A percentile compares a stretch with the other conserved stretches of the same genome.
Conservation (phyloP, 2,797 vertebrate species). For the Girardinus metallicus region DNA sequence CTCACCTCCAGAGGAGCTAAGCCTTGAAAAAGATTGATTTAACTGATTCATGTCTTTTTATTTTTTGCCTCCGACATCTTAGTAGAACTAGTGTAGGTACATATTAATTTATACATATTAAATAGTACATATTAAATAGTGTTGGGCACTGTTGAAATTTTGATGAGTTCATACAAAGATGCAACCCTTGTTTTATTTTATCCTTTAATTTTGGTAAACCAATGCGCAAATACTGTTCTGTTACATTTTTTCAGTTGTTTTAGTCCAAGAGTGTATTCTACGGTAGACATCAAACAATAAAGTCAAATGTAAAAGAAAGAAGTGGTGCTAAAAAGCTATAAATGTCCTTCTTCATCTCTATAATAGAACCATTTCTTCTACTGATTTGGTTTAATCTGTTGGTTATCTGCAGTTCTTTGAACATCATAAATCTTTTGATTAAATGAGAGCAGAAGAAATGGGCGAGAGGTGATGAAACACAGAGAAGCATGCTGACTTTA, state of each 20-base stretch:
- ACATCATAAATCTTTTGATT: not conserved
- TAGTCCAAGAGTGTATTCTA: not conserved
- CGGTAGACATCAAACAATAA: not conserved
- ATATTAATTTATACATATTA: too few relatives aligned
- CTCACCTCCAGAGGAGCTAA: too few relatives aligned
- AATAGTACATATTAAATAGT: too few relatives aligned
- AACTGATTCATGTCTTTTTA: too few relatives aligned
- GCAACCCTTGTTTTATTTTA: not conserved
- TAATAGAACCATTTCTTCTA: not conserved
- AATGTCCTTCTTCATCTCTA: not conserved
- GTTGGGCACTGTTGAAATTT: not conserved
- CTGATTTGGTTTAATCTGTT: not conserved
- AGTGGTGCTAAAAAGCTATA: not conserved
- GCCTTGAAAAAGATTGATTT: too few relatives aligned
- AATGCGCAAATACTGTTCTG: not conserved
- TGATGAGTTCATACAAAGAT: not conserved
- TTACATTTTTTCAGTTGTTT: not conserved
- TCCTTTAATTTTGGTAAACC: not conserved
- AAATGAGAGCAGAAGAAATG: not conserved
- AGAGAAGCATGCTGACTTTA: not conserved
- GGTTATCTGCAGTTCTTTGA: not conserved
- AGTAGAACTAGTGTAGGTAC: too few relatives aligned
- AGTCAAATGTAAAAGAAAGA: not conserved
- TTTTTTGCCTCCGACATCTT: too few relatives aligned
- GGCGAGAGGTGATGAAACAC: not conserved